A percentile compares a stretch with the other conserved stretches of the same genome.
Conservation (phyloP, 2,888 invertebrate genomes). For the Campaea margaritaria region DNA sequence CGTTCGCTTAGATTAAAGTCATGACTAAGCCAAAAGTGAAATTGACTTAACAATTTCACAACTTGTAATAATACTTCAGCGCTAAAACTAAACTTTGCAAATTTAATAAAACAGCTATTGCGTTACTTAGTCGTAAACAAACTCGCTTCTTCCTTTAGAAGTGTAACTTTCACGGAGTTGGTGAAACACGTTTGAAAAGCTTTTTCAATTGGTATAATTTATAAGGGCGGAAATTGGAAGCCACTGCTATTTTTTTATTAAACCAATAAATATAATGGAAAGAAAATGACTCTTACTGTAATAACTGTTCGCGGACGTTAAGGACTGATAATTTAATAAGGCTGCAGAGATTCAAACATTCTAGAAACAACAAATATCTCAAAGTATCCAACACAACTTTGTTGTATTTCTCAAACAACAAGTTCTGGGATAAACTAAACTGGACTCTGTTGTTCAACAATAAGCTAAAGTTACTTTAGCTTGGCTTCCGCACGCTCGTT, state of each 20-base stretch:
- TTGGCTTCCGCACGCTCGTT: conserved; percentile 15
- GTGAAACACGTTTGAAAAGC: conserved; percentile 5
- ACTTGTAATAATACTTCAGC: conserved; percentile 26
- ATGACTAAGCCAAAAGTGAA: conserved; percentile 20
- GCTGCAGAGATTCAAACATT: no score
- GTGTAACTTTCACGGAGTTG: conserved; percentile 30
- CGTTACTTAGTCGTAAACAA: conserved; percentile 17
- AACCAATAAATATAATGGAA: no score
- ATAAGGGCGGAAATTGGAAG: no score
- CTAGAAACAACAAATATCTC: no score
- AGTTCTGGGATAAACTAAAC: no score
- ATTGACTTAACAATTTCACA: conserved; percentile 32
- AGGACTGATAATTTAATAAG: no score
- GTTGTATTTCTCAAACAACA: no score
- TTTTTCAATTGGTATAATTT: neutral
- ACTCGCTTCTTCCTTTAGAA: conserved; percentile 17
- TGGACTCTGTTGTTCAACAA: no score
- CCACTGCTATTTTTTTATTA: no score
- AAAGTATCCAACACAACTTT: no score
- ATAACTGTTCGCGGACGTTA: no score
- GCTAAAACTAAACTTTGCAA: conserved; percentile 30
- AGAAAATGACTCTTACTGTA: no score
- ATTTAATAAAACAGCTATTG: conserved; percentile 34
- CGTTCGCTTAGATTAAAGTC: conserved; percentile 20
- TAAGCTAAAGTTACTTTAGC: neutral